Base-by-base conservation (phyloP, 2,888 invertebrate species). In the Baccha elongata region DNA sequence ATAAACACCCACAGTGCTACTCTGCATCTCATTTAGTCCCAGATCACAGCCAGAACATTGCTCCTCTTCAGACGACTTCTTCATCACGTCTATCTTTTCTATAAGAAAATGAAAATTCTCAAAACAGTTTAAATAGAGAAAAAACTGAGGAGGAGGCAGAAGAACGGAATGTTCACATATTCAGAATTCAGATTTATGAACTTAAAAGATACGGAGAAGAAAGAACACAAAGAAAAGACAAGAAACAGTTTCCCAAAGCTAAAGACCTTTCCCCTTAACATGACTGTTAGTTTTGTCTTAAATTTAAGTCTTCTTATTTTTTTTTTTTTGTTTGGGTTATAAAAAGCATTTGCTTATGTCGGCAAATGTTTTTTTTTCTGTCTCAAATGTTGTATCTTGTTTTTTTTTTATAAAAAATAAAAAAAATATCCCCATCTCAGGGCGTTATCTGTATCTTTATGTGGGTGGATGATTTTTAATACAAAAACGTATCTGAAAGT, bases 321-420 rank as follows among this genome's bases (percentile, higher is more conserved):
- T 29, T 13, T 15, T 50, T 23, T 53, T 52, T n/a, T n/a, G n/a
- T 44, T 53, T 64, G 46, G 42, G 58, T 13, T 52, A 37, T 52
- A 60, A 65, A 71, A 35, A 62, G 42, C 53, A 62, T 76, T 76
- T 76, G 76, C 83, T 83, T 83, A 76, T 76, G 83, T 83, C 72
- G 76, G 76, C 76, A 76, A 83, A 83, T 72, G 83, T 68, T 72
- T 68, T 73, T 73, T 60, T 44, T 60, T n/a, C n/a, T n/a, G n/a
- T n/a, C n/a, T n/a, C 48, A 19, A 53, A 46, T 65, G 52, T 76
- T 52, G 75, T 75, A 76, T 81, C 75, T 76, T 71, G 50, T 75
- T 71, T 75, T 65, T 46, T 74, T 53, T 75, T 71, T 65, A 53
- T 19, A 5, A 32, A 52, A 11, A 35, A 11, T 3, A 55, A 13